A percentile compares a stretch with the other conserved stretches of the same genome.
phyloP scores from a whole-genome alignment of 2,113 vertebrate genomes.

The Cyphomyrus discorhynchus region DNA sequence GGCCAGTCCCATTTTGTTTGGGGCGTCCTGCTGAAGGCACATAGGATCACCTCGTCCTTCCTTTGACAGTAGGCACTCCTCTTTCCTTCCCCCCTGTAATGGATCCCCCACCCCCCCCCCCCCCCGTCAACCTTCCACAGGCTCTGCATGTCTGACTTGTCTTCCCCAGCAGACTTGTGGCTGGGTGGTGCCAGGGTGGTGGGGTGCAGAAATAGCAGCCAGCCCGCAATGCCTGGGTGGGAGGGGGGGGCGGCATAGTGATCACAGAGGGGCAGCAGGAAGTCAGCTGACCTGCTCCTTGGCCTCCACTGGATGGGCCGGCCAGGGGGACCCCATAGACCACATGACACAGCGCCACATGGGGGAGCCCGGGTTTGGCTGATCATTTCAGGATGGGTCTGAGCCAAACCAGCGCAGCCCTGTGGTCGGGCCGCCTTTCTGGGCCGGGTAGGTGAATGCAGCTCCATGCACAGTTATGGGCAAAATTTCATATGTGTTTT shows the following conservation, averaged over 20 bases:
- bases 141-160: background rate
- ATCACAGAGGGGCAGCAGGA: background rate
- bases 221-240: background rate
- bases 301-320: background rate
- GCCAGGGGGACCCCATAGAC: background rate
- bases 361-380: background rate
- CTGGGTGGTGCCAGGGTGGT: background rate
- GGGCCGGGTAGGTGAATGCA: background rate
- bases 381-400: background rate
- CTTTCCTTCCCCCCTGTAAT: constrained; percentile 18
- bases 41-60: constrained; percentile 24
- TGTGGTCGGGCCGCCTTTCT: background rate
- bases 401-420: background rate
- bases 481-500: background rate
- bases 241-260: background rate
- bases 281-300: background rate
- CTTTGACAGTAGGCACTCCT: constrained; percentile 27
- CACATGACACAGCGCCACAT: no score
- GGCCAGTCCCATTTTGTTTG: background rate
- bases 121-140: constrained; percentile 14
- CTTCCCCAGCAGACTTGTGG: background rate
- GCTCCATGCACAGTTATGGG: background rate
- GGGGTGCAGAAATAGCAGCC: constrained; percentile 3
- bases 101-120: constrained; percentile 6
- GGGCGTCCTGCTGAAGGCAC: constrained; percentile 17